Evolutionary conservation across 1,140 invertebrate species (phyloP), one percentile per base, ranked within the genome.

Genomic region (Drosophila hydei): DNA sequence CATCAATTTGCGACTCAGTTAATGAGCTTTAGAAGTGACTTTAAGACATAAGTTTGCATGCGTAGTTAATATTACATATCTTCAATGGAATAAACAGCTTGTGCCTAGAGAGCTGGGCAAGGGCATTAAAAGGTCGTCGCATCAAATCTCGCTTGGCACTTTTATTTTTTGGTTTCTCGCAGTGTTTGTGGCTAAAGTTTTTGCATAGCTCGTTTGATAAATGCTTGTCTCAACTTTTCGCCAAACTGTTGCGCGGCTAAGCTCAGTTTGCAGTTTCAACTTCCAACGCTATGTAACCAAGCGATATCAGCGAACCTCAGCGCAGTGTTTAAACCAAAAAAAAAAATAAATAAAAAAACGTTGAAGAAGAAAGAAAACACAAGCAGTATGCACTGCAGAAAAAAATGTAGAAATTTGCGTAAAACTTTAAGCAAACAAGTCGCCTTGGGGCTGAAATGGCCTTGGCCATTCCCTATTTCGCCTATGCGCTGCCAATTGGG

Each of bases 191-290:
- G 50, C 6, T 42, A 76, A 76, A 76, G 14, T 36, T 75, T 79
- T 47, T 48, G 61, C 60, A 47, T 54, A 63, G 73, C 80, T 70
- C 63, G 77, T 60, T 85, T 80, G 81, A 85, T 81, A 85, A 85
- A 85, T 85, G 80, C 87, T 85, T 81, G 61, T 74, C 58, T 68
- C 63, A 77, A 85, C 83, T 85, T 85, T 85, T 51, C 18, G 77
- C 77, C 83, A 81, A 85, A 85, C 80, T 85, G 80, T 85, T 85
- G 80, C 80, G 74, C 50, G 14, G 69, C 43, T 61, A 51, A 55
- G 56, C 54, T 52, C 55, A 60, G 61, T 42, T 72, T 58, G 68
- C 52, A 61, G 48, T 65, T 64, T 54, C 58, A 63, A 72, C 51
- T 62, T 19, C 38, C 36, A 65, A 25, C 59, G 67, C 58, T 54